Base-by-base conservation (phyloP, 2,888 invertebrate species). In the Ptilodon capucinus region DNA sequence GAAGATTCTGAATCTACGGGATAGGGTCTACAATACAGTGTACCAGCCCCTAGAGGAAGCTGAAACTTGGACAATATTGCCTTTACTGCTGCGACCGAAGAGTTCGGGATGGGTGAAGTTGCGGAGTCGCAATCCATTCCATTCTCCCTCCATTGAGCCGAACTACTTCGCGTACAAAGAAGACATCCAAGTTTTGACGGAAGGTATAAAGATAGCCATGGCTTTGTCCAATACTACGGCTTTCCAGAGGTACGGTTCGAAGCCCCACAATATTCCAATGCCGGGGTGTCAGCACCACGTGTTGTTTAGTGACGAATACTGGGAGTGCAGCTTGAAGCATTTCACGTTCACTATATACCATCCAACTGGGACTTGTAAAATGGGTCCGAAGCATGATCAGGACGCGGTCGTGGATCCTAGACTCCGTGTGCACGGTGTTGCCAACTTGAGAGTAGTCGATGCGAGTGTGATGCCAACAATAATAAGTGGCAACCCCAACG, bases 401-500 rank as follows among this genome's bases (percentile, higher is more conserved):
- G 93, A 92, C 0, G 96, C 97, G 0, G 97, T 97, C 0, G 96
- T 97, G 0, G 96, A 97, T 79, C 93, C 95, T 0, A 86, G 96
- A 42, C 79, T 97, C 42, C 91, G 94, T 17, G 96, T 97, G 0
- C 94, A 96, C 58, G 97, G 97, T 0, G 93, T 97, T 0, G 93
- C 94, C 1, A 95, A 95, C 21, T 81, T 97, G 18, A 91, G 97
- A 52, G 96, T 97, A 0, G 94, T 95, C 0, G 97, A 97, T 74
- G 97, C 96, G 0, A 96, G 96, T 56, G 94, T 97, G 43, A 97
- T 97, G 97, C 97, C 97, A 0, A 94, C 93, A 1, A 97, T 97
- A 51, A 93, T 97, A 11, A 97, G 96, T 75, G 97, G 97, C 0
- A 97, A 97, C 84, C 97, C 97, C 0, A 97, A 97, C 77, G 97